Percentiles rank a stretch among this genome's conserved stretches.
These are phyloP conservation scores for Strix aluco DNA, from an alignment of 2,113 vertebrate genomes.

Conservation along the genomic window DNA sequence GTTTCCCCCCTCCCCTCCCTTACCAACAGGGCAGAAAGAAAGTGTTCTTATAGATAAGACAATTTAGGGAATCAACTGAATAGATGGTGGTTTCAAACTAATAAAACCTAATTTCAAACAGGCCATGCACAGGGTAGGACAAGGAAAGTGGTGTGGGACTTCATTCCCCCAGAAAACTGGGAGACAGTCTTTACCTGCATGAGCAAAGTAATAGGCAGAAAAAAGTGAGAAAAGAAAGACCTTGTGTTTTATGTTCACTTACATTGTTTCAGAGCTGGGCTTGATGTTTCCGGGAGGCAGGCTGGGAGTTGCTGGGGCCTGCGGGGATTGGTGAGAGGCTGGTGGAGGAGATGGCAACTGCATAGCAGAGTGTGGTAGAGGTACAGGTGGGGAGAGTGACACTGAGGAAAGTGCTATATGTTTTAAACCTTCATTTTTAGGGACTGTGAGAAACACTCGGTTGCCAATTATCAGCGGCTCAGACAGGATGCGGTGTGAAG, in stretches of 20 bases:
- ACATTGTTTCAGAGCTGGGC: conserved; percentile 57
- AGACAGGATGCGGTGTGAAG: no score
- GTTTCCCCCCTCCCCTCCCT: not conserved
- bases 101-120: not conserved
- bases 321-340: conserved; percentile 23
- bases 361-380: conserved; percentile 19
- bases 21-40: not conserved
- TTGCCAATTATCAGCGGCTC: no score
- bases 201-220: not conserved
- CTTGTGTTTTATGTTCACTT: not conserved
- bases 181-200: no score
- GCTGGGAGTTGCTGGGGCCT: conserved; percentile 59
- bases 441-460: no score
- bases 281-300: conserved; percentile 84
- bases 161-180: not conserved
- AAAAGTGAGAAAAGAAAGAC: not conserved
- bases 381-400: not conserved
- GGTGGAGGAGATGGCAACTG: conserved; percentile 33
- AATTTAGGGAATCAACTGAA: not conserved
- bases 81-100: not conserved
- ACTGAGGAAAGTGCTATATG: not conserved
- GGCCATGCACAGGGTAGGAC: not conserved
- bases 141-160: not conserved
- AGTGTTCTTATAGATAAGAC: not conserved
- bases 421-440: conserved; percentile 1